Conservation (phyloP, 2,113 vertebrate genomes). For the Muntiacus reevesi region DNA sequence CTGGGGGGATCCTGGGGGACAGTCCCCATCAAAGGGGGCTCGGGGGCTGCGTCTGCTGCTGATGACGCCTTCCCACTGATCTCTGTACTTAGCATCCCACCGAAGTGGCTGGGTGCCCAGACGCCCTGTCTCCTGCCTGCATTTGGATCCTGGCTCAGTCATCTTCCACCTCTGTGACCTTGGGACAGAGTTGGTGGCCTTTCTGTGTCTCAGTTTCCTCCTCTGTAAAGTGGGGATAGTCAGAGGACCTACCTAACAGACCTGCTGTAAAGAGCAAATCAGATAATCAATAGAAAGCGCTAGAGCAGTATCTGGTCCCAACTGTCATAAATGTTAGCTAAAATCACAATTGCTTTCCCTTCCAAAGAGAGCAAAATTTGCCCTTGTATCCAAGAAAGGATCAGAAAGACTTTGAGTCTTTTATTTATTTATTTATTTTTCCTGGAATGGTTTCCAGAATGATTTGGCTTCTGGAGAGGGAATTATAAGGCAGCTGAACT, state of each 20-base stretch:
- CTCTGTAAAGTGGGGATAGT: not conserved
- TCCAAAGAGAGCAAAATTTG: not conserved
- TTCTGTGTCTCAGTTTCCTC: not conserved
- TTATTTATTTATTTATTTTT: not conserved
- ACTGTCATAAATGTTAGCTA: not conserved
- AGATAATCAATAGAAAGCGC: not conserved
- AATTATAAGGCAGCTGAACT: constrained; percentile 70
- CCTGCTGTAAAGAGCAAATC: not conserved
- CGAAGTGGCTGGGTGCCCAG: not conserved
- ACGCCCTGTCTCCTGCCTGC: not conserved
- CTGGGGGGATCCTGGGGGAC: not conserved
- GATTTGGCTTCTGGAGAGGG: constrained; percentile 70
- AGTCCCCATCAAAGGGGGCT: accelerated
- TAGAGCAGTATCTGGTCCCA: not conserved
- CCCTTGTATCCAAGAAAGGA: not conserved
- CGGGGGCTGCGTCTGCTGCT: not conserved
- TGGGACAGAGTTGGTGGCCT: not conserved
- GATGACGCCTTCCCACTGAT: accelerated
- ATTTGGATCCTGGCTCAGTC: not conserved
- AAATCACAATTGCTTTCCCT: not conserved
- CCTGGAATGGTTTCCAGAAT: constrained; percentile 66
- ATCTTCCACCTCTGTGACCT: not conserved
- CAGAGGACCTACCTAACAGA: not conserved
- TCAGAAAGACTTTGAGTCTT: not conserved
- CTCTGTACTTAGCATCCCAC: not conserved